Base-by-base conservation (phyloP, 2,888 invertebrate species). In the Craniophora ligustri region DNA sequence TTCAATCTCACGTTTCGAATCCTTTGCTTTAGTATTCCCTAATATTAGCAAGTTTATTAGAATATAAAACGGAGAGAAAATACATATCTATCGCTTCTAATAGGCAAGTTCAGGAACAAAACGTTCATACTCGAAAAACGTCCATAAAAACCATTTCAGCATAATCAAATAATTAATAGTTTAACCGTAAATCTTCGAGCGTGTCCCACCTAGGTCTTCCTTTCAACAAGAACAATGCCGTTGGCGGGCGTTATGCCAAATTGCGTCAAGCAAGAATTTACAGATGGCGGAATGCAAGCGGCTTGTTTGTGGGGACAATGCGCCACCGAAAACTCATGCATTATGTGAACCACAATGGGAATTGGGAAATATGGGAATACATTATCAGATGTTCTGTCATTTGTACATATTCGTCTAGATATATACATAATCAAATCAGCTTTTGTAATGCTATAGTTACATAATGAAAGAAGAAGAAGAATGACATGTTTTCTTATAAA, bases 241-340 rank as follows among this genome's bases (percentile, higher is more conserved):
- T 18, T 49, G 61, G 61, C 76, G 82, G 87, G 86, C 86, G 72
- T 69, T 56, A 74, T 81, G 88, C 87, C 88, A 88, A 88, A 86
- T 84, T 84, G 83, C 82, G 74, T 75, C 72, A 79, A 81, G 72
- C 78, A 77, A 76, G 78, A 75, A 84, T 85, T 81, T 78, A 77
- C 82, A 81, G 80, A 81, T 76, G 76, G 77, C 48, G 77, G 76
- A 73, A 75, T 76, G 82, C 82, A 82, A 54, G 65, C 62, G 51
- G 47, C 60, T 62, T 59, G 77, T 72, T 72, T 72, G 70, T 54
- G 40, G 56, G 68, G 75, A 81, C 79, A 80, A 83, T 79, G 74
- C 78, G 58, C 51, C 54, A 59, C 70, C 59, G 54, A 63, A 70
- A 73, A 70, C 68, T 75, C 76, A 73, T 79, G 73, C 75, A 78